Evolutionary conservation across 2,797 vertebrate genomes (phyloP).

Genomic region (Pipistrellus nathusii): DNA sequence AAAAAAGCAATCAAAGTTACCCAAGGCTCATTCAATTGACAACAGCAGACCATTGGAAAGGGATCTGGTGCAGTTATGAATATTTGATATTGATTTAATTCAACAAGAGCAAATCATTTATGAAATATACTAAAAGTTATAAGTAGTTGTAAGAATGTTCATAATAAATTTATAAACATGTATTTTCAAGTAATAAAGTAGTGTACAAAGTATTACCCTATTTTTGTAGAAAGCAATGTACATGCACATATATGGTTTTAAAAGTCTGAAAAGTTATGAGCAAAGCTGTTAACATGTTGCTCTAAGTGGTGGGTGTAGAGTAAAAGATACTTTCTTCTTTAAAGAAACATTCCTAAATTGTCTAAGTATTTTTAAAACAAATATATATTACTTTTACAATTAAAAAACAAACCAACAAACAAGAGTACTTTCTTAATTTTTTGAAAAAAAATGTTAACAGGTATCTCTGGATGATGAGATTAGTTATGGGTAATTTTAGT

Average conservation of each 20-base stretch:
- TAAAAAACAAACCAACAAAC: constrained; percentile 69
- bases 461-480: neutral
- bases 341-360: constrained; percentile 24
- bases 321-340: neutral
- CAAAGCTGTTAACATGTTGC: neutral
- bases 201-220: neutral
- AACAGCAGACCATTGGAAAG: constrained; percentile 6
- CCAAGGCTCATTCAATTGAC: constrained; percentile 61
- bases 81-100: constrained; percentile 11
- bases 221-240: neutral
- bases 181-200: neutral
- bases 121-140: constrained; percentile 17
- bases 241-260: neutral
- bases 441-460: neutral
- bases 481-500: neutral
- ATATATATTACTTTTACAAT: neutral
- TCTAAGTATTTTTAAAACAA: neutral
- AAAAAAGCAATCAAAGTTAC: constrained; percentile 54
- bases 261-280: neutral
- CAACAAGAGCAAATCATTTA: neutral
- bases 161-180: neutral
- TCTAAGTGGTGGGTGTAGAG: neutral
- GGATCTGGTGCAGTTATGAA: neutral
- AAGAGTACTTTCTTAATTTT: neutral
- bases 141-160: constrained; percentile 24